phyloP scores from a whole-genome alignment of 2,113 vertebrate genomes.

The Nesogale talazaci region DNA sequence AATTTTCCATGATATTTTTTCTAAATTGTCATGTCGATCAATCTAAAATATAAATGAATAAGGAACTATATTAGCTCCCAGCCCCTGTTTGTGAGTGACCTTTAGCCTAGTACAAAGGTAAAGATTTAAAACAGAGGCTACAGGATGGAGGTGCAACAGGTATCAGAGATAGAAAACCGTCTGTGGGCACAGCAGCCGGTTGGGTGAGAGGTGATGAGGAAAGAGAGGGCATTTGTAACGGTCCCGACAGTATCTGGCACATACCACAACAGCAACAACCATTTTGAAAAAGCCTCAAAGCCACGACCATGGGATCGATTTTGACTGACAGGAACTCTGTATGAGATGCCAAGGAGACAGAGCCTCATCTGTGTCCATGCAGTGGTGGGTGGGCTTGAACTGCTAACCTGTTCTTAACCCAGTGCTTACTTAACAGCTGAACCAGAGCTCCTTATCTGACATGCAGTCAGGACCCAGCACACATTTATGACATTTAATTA shows the following conservation, averaged over 20 bases:
- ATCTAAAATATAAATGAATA: constrained; percentile 30
- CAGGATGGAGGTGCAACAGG: not conserved
- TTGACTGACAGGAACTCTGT: too few relatives aligned
- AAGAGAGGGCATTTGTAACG: not conserved
- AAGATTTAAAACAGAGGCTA: not conserved
- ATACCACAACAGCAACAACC: not conserved
- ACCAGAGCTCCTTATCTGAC: too few relatives aligned
- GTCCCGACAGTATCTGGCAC: not conserved
- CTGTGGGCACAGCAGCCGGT: too few relatives aligned
- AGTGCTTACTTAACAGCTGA: too few relatives aligned
- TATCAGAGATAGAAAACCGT: not conserved
- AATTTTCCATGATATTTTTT: not conserved
- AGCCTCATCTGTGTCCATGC: too few relatives aligned
- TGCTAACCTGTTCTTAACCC: too few relatives aligned
- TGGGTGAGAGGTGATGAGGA: not conserved
- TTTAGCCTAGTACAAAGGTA: not conserved
- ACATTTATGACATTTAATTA: not conserved
- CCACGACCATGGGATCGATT: too few relatives aligned
- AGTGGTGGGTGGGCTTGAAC: too few relatives aligned
- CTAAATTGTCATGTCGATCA: constrained; percentile 32
- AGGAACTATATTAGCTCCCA: not conserved
- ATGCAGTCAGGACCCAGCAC: not conserved
- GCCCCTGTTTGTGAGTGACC: not conserved
- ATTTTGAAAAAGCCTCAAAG: too few relatives aligned
- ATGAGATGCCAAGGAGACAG: too few relatives aligned